These are phyloP conservation scores for Pachyramphus minor DNA, from an alignment of 2,113 vertebrate species.

Conservation along the genomic window DNA sequence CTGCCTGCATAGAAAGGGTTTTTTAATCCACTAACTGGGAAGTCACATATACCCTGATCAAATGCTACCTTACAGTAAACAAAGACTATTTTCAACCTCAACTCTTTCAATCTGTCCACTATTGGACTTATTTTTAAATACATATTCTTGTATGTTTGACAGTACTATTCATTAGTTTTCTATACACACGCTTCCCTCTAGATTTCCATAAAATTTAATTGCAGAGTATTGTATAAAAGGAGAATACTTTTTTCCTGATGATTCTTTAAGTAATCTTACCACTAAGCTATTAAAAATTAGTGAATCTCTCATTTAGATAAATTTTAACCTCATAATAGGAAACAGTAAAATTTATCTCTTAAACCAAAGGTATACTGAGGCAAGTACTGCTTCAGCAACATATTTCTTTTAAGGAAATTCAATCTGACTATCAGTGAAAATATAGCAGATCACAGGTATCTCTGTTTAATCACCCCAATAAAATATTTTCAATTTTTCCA, in stretches of 20 bases:
- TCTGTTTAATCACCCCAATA: neutral
- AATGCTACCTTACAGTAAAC: neutral
- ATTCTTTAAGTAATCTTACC: neutral
- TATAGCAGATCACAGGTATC: neutral
- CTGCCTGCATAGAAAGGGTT: neutral
- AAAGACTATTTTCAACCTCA: neutral
- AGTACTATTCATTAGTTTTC: neutral
- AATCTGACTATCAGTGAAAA: neutral
- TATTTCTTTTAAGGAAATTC: neutral
- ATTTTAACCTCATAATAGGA: neutral
- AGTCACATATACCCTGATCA: neutral
- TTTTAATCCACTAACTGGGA: neutral
- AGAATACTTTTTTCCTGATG: neutral
- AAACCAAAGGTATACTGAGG: neutral
- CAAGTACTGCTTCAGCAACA: neutral
- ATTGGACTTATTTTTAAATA: neutral
- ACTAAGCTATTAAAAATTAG: neutral
- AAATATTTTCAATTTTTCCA: neutral
- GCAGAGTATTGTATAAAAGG: neutral
- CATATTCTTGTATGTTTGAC: neutral
- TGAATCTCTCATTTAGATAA: neutral
- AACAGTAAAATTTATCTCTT: neutral
- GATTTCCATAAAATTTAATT: neutral
- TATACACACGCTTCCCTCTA: neutral
- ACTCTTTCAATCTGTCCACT: neutral